phyloP scores from a whole-genome alignment of 2,113 vertebrate genomes.

The Scalopus aquaticus region DNA sequence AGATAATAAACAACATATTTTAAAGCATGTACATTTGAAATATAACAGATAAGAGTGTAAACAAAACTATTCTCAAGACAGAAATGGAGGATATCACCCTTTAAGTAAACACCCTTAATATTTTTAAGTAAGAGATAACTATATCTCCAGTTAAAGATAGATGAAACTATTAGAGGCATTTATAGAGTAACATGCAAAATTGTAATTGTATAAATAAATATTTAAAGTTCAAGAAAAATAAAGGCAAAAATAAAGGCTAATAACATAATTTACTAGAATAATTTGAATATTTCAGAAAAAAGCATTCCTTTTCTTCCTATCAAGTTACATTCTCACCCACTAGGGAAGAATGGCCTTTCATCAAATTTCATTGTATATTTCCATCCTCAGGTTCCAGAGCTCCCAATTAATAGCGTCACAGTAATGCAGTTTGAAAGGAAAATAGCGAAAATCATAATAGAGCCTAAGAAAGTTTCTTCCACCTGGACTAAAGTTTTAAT shows the following conservation, averaged over 20 bases:
- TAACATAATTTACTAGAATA: not conserved
- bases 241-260: not conserved
- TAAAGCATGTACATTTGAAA: not conserved
- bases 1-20: not conserved
- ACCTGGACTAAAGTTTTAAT: not conserved
- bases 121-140: not conserved
- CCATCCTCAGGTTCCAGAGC: not conserved
- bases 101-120: not conserved
- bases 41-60: not conserved
- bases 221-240: not conserved
- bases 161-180: not conserved
- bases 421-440: not conserved
- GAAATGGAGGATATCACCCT: not conserved
- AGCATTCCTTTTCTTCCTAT: not conserved
- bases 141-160: not conserved
- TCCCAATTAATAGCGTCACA: not conserved
- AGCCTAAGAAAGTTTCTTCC: not conserved
- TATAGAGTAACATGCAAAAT: not conserved
- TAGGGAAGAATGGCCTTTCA: not conserved
- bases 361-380: not conserved
- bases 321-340: not conserved
- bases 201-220: not conserved
- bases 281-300: not conserved
- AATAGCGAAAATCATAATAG: not conserved
- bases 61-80: not conserved